Conservation (phyloP, 1,140 invertebrate genomes). For the Penaeus vannamei region DNA sequence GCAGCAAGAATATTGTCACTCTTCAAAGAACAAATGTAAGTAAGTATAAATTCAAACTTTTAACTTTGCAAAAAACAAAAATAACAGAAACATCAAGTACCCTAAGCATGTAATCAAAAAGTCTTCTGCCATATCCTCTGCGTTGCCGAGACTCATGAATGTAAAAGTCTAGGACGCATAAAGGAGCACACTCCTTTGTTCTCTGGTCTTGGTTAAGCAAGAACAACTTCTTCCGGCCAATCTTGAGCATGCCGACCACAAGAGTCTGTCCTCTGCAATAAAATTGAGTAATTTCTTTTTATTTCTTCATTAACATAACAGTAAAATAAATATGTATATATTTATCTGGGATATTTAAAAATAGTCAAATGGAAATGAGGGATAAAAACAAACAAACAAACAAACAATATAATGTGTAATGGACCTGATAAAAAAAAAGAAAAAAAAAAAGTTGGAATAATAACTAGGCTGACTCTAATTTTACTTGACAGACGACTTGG, state of each 20-base stretch:
- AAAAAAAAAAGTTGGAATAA: too few relatives aligned
- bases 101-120: conserved; percentile 86
- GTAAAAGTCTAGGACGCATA: conserved; percentile 91
- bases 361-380: not conserved
- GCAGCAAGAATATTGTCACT: too few relatives aligned
- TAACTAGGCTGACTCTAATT: not conserved
- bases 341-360: not conserved
- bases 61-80: not conserved
- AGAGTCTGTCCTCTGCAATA: conserved; percentile 46
- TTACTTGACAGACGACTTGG: too few relatives aligned
- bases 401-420: not conserved
- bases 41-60: not conserved
- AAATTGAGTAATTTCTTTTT: not conserved
- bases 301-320: not conserved
- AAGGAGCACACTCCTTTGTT: conserved; percentile 81
- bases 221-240: conserved; percentile 87
- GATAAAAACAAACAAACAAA: not conserved
- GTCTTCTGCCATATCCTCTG: conserved; percentile 81
- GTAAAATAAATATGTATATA: not conserved
- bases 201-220: conserved; percentile 80
- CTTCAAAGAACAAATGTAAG: too few relatives aligned
- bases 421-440: not conserved
- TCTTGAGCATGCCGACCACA: conserved; percentile 84
- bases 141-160: conserved; percentile 85
- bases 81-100: conserved; percentile 68